Evolutionary conservation across 2,888 invertebrate genomes (phyloP).

Genomic region (Elegia similella): DNA sequence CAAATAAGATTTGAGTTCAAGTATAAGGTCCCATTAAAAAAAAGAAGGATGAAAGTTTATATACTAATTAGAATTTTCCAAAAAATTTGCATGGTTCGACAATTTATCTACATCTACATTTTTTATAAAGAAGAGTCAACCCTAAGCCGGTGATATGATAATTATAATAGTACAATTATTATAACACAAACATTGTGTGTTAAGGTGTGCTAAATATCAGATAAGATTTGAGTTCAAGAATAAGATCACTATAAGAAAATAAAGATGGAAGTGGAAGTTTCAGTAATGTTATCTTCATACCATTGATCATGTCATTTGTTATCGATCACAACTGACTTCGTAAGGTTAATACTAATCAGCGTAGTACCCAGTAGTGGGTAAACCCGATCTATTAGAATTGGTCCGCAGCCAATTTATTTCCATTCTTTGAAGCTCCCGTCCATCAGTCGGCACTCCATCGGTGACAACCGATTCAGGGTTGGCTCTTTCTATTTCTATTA

Average conservation of each 20-base stretch:
- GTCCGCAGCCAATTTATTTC: constrained; percentile 42
- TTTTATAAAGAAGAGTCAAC: too few relatives aligned
- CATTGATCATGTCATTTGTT: not conserved
- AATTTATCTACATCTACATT: too few relatives aligned
- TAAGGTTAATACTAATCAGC: not conserved
- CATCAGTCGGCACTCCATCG: constrained; percentile 27
- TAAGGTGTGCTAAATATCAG: too few relatives aligned
- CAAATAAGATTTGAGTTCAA: too few relatives aligned
- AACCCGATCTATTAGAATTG: constrained; percentile 38
- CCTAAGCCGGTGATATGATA: too few relatives aligned
- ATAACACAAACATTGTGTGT: too few relatives aligned
- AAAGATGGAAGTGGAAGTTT: not conserved
- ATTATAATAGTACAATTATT: too few relatives aligned
- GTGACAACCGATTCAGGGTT: constrained; percentile 12
- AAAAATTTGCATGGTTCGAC: too few relatives aligned
- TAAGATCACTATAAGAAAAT: not conserved
- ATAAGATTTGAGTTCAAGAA: too few relatives aligned
- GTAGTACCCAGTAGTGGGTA: constrained; percentile 16
- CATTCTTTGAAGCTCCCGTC: constrained; percentile 36
- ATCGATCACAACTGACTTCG: not conserved
- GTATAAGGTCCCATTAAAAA: too few relatives aligned
- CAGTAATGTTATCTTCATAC: not conserved
- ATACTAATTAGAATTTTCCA: too few relatives aligned
- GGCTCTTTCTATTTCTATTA: not conserved
- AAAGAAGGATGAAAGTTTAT: too few relatives aligned